Base-by-base conservation (phyloP, 2,113 vertebrate species). In the Lynx canadensis region DNA sequence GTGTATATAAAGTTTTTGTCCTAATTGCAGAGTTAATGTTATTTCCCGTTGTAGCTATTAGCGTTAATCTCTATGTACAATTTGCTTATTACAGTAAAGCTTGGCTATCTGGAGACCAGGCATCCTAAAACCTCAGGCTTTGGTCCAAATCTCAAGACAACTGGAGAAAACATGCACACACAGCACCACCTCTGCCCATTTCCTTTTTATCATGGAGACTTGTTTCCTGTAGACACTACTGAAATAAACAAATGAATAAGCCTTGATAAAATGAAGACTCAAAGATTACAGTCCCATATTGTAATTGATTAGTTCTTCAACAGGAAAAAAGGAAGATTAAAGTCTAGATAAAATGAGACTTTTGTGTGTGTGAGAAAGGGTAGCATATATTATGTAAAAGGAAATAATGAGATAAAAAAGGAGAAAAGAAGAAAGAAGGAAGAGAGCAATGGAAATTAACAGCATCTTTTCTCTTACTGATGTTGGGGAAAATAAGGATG, bases 11-110 rank as follows among this genome's bases (percentile, higher is more conserved):
- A 96, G 74, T 92, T 97, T 94, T 94, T 96, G 80, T 92, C 90
- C 97, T 95, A 94, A 96, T 97, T 95, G 92, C 87, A 36, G 60
- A 94, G 92, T 88, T 96, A 96, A 97, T 96, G 84, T 92, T 85
- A 97, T 96, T 98, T 98, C 94, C 97, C 38, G 0, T 79, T 79
- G 88, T 97, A 96, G 94, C 93, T 97, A 94, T 97, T 97, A 98
- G 90, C 0, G 66, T 92, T 97, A 92, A 96, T 97, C 87, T 97
- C 84, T 95, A 69, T 95, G 96, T 93, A 94, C 94, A 97, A 93
- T 94, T 98, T 96, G 57, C 84, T 97, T 98, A 97, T 97, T 84
- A 74, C 60, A 92, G 93, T 97, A 98, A 98, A 97, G 92, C 96
- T 96, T 95, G 81, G 66, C 90, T 98, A 31, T 98, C 96, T 97